phyloP scores from a whole-genome alignment of 35 echinoderm and acorn worm species.

The Apostichopus parvimensis region DNA sequence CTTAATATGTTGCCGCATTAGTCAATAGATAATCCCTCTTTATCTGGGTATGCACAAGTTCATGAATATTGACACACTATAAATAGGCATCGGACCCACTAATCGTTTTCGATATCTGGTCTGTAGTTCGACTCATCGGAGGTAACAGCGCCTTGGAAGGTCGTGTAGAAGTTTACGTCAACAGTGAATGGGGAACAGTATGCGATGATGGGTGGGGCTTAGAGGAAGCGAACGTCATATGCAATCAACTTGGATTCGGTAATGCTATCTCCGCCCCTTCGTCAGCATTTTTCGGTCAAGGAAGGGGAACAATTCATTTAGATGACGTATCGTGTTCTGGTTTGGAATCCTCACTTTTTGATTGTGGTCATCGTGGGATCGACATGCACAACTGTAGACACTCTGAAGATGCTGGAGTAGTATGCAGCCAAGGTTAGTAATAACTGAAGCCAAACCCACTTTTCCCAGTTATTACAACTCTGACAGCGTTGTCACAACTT shows the following conservation, averaged over 20 bases:
- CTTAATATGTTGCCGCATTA: too few species aligned
- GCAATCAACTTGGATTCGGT: conserved; percentile 31
- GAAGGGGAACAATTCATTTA: conserved; percentile 43
- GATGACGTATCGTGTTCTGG: conserved; percentile 67
- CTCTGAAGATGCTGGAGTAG: conserved; percentile 59
- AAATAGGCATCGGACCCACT: too few species aligned
- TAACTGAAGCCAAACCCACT: too few species aligned
- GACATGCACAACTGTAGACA: conserved; percentile 68
- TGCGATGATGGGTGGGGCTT: conserved; percentile 29
- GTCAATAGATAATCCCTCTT: too few species aligned
- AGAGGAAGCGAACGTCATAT: conserved; percentile 10
- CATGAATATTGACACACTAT: too few species aligned
- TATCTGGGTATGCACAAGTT: too few species aligned
- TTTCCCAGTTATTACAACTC: too few species aligned
- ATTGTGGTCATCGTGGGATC: conserved; percentile 49
- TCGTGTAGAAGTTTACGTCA: conserved; percentile 32
- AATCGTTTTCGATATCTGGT: too few species aligned
- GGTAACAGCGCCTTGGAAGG: neutral
- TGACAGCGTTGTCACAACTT: too few species aligned
- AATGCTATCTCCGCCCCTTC: neutral
- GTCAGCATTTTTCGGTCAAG: conserved; percentile 54
- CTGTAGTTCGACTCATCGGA: neutral
- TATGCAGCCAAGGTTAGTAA: conserved; percentile 29
- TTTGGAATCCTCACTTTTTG: neutral
- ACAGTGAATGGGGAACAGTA: conserved; percentile 19